phyloP scores from a whole-genome alignment of 1,140 invertebrate species.

The Venturia canescens region DNA sequence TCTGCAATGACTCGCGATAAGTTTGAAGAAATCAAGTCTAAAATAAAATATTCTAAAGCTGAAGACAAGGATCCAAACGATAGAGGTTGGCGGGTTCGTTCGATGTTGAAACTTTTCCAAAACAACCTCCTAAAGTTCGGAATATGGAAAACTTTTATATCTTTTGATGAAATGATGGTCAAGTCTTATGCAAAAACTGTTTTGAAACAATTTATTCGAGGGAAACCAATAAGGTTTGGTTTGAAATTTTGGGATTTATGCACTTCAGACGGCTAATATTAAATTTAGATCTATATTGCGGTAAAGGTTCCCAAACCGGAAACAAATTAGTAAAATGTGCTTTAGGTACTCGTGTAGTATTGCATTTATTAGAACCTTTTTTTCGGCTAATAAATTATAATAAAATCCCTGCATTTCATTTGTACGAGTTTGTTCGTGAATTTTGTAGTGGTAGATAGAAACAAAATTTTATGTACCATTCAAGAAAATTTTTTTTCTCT shows the following conservation, averaged over 20 bases:
- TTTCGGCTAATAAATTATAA: slow-evolving; percentile 8
- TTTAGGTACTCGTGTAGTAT: slow-evolving; percentile 33
- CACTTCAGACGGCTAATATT: slow-evolving; percentile 62
- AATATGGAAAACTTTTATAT: slow-evolving; percentile 57
- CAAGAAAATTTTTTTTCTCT: too few species aligned
- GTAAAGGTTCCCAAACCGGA: slow-evolving; percentile 50
- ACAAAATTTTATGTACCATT: too few species aligned
- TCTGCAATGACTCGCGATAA: slow-evolving; percentile 33
- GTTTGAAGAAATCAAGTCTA: slow-evolving; percentile 24
- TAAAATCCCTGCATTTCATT: slow-evolving; percentile 25
- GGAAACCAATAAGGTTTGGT: slow-evolving; percentile 66
- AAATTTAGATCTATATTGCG: slow-evolving; percentile 66
- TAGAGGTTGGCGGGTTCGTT: slow-evolving; percentile 58
- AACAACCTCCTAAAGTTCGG: slow-evolving; percentile 53
- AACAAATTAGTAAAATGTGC: slow-evolving; percentile 41
- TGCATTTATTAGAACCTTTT: slow-evolving; percentile 43
- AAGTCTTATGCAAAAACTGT: slow-evolving; percentile 65
- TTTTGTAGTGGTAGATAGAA: too few species aligned
- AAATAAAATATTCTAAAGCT: slow-evolving; percentile 37
- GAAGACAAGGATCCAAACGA: slow-evolving; percentile 35
- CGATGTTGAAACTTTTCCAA: slow-evolving; percentile 54
- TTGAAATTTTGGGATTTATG: slow-evolving; percentile 67
- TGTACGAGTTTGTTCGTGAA: too few species aligned
- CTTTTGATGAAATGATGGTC: slow-evolving; percentile 68
- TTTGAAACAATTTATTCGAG: slow-evolving; percentile 64